phyloP scores from a whole-genome alignment of 2,797 vertebrate species.

The Rhinophrynus dorsalis region DNA sequence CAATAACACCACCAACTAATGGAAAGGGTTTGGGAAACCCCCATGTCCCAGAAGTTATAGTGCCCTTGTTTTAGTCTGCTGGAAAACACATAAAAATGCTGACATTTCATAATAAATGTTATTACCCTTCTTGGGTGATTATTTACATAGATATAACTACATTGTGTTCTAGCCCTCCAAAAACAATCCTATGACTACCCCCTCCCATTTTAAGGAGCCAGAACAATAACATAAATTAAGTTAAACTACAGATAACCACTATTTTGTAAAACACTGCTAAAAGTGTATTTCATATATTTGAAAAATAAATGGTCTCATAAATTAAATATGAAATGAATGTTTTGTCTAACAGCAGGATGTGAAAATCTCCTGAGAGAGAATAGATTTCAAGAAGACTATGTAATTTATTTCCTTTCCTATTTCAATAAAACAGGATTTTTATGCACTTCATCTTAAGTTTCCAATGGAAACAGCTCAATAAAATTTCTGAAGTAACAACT shows the following conservation, averaged over 20 bases:
- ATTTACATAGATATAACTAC: no score
- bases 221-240: not conserved
- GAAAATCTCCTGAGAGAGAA: not conserved
- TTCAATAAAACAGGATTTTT: conserved; percentile 2
- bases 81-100: no score
- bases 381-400: conserved; percentile 1
- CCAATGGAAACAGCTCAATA: conserved; percentile 1
- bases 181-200: not conserved
- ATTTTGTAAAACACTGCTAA: conserved; percentile 10
- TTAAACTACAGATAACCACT: not conserved
- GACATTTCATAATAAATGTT: no score
- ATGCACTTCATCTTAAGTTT: not conserved
- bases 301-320: conserved; percentile 10
- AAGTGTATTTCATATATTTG: conserved; percentile 1
- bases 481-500: not conserved
- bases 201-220: not conserved
- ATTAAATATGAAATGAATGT: conserved; percentile 17
- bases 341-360: conserved; percentile 13
- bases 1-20: no score
- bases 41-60: no score
- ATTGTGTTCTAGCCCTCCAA: not conserved
- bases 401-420: conserved; percentile 14
- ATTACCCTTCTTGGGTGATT: no score
- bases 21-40: no score
- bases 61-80: no score